Evolutionary conservation across 2,797 vertebrate genomes (phyloP).

Genomic region (Phataginus tricuspis): DNA sequence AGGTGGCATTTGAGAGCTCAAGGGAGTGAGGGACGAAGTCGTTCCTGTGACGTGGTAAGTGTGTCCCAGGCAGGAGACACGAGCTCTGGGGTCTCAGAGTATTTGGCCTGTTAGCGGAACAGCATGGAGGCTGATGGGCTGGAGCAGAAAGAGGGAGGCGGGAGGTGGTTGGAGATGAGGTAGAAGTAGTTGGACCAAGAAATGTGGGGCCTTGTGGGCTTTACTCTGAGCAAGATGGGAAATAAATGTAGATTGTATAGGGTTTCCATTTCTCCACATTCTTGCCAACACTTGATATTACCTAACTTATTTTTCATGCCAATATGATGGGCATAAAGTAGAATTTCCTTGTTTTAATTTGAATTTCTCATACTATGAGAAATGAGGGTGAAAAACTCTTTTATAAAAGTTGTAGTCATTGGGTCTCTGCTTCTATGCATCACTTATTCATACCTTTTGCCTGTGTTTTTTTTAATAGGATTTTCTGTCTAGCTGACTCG

Average conservation of each 20-base stretch:
- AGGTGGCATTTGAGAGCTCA: not conserved
- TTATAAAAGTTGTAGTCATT: not conserved
- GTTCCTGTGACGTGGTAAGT: not conserved
- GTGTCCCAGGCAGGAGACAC: not conserved
- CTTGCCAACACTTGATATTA: not conserved
- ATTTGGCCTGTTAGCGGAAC: not conserved
- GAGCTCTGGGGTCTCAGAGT: not conserved
- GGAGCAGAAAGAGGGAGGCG: not conserved
- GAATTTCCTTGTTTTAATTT: constrained; percentile 9
- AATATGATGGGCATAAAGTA: not conserved
- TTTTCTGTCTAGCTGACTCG: constrained; percentile 18
- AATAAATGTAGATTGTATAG: not conserved
- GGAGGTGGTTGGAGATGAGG: not conserved
- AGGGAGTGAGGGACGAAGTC: not conserved
- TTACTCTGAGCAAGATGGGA: not conserved
- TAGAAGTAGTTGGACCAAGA: not conserved
- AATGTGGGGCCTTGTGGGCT: not conserved
- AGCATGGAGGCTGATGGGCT: not conserved
- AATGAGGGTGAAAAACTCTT: not conserved
- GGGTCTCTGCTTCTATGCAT: not conserved
- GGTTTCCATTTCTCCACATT: not conserved
- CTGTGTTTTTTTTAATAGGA: not conserved
- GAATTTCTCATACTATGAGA: not conserved
- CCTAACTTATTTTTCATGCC: not conserved
- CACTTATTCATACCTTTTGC: not conserved